A percentile compares a stretch with the other conserved stretches of the same genome.
Conservation (phyloP, 1,140 invertebrate species). For the Macrobrachium nipponense region DNA sequence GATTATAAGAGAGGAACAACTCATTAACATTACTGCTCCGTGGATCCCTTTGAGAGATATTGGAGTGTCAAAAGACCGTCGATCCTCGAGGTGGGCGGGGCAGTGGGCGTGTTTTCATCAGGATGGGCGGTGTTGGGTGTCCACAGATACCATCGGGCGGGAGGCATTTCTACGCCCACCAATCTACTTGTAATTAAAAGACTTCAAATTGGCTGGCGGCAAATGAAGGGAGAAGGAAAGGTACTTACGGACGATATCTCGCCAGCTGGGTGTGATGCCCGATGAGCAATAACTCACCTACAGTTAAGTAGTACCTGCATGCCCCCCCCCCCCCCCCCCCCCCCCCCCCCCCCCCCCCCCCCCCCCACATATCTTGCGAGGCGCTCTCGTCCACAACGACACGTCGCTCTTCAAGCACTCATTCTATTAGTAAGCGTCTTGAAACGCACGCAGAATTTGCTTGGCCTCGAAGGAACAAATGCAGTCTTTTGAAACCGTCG, state of each 20-base stretch:
- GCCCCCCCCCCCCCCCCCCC: no score
- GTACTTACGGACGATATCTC: background rate
- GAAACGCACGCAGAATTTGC: no score
- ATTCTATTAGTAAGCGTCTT: no score
- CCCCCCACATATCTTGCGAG: no score
- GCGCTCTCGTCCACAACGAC: no score
- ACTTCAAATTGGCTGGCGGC: constrained; percentile 23
- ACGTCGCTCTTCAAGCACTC: no score
- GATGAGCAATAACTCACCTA: no score
- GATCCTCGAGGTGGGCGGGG: constrained; percentile 36
- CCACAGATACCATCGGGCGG: constrained; percentile 46
- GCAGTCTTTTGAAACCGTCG: no score
- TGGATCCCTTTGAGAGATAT: constrained; percentile 24
- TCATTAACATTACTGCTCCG: constrained; percentile 38
- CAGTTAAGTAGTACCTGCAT: no score
- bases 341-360: no score
- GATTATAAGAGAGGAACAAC: background rate
- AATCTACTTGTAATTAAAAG: constrained; percentile 60
- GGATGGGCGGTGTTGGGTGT: constrained; percentile 53
- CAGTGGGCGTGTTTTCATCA: constrained; percentile 52
- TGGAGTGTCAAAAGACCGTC: constrained; percentile 44
- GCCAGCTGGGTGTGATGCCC: no score
- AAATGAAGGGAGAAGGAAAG: background rate
- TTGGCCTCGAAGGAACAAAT: no score
- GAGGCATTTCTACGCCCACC: constrained; percentile 56